Base-by-base conservation (phyloP, 1,140 invertebrate genomes). In the Euglossa dilemma region DNA sequence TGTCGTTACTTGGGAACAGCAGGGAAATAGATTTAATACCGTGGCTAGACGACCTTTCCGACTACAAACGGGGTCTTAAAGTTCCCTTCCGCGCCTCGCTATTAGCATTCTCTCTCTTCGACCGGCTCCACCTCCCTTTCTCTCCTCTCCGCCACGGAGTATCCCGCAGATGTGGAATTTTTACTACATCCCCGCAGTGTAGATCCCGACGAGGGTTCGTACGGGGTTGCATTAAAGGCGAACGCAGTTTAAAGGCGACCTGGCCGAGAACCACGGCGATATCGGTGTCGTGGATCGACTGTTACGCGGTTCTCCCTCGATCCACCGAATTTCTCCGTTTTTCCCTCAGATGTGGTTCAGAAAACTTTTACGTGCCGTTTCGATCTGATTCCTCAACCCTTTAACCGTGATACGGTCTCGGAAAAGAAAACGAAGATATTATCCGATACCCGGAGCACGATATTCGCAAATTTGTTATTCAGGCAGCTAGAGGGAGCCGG, bases 91-190 rank as follows among this genome's bases (percentile, higher is more conserved):
- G 9, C 67, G 47, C 23, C 57, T 73, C 59, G 20, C 76, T 69
- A 59, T 84, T 82, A 64, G 67, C 28, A 70, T 56, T 71, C 52
- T 85, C 79, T 72, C 76, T 43, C 45, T 70, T 52, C 63, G 18
- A 25, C 63, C 28, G 52, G 50, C 14, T 18, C n/a, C 71, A 43
- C 18, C 57, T 45, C 28, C 23, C 45, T 45, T 56, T 52, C 64
- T 50, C 36, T 78, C 69, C 50, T 47, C 28, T 52, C 59, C 63
- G 36, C 72, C 47, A 67, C 43, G 66, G 70, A 89, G 67, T 70
- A 85, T 72, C 71, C 80, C 85, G 61, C 85, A 92, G 88, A 91
- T 91, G 87, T 84, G 88, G 86, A 92, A 92, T 92, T 92, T 92
- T 91, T 91, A 90, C 90, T 82, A 84, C 77, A 74, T 90, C 86